Evolutionary conservation across 2,797 vertebrate genomes (phyloP).

Genomic region (Natrix natrix): DNA sequence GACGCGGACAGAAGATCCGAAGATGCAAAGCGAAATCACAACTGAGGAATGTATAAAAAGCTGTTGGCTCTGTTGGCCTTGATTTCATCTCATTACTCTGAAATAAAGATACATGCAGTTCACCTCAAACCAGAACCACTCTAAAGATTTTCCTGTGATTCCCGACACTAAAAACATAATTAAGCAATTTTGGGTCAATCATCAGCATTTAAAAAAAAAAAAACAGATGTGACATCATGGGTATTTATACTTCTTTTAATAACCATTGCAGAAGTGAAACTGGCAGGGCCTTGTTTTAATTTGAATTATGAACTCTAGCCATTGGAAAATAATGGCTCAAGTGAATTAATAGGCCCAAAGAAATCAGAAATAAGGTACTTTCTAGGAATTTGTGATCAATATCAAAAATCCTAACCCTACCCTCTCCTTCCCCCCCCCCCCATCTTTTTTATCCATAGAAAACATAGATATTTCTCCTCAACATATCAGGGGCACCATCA

Average conservation of each 20-base stretch:
- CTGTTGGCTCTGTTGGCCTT: constrained; percentile 24
- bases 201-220: constrained; percentile 30
- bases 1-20: background rate
- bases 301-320: background rate
- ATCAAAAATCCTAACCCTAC: background rate
- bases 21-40: background rate
- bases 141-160: constrained; percentile 58
- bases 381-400: background rate
- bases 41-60: background rate
- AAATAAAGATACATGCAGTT: background rate
- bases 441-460: background rate
- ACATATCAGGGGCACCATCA: background rate
- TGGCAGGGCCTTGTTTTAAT: background rate
- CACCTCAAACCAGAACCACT: constrained; percentile 43
- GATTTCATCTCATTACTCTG: constrained; percentile 40
- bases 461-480: background rate
- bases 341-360: background rate
- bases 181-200: constrained; percentile 45
- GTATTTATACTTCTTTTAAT: background rate
- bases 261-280: background rate
- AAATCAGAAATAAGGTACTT: background rate
- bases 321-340: background rate
- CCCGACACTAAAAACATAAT: constrained; percentile 55
- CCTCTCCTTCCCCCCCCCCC: no score
- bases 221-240: constrained; percentile 60